A percentile compares a stretch with the other conserved stretches of the same genome.
Conservation (phyloP, 2,113 vertebrate species). For the Centropristis striata region DNA sequence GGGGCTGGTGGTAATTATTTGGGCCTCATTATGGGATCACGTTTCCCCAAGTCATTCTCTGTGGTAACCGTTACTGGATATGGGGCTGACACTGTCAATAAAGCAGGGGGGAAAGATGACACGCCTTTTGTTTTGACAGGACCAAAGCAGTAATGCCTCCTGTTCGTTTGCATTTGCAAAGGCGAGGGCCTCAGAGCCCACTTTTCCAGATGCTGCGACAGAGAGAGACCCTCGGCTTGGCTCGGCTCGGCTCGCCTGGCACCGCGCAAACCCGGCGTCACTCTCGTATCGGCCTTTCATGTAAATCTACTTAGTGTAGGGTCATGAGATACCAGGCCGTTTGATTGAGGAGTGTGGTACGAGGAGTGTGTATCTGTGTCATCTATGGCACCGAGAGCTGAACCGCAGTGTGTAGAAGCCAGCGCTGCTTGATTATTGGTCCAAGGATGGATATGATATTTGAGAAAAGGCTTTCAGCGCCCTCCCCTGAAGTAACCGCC, state of each 20-base stretch:
- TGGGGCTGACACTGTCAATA: slow-evolving; percentile 77
- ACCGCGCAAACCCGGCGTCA: slow-evolving; percentile 16
- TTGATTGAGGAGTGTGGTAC: slow-evolving; percentile 47
- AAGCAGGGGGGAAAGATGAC: slow-evolving; percentile 75
- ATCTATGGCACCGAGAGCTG: slow-evolving; percentile 51
- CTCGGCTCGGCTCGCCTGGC: slow-evolving; percentile 22
- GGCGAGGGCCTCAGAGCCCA: slow-evolving; percentile 34
- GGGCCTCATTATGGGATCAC: slow-evolving; percentile 81
- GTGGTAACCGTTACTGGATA: slow-evolving; percentile 78
- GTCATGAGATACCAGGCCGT: slow-evolving; percentile 43
- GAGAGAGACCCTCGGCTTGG: slow-evolving; percentile 30
- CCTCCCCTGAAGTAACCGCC: slow-evolving; percentile 1
- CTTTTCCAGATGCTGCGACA: slow-evolving; percentile 67
- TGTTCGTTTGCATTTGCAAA: slow-evolving; percentile 73
- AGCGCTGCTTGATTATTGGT: slow-evolving; percentile 44
- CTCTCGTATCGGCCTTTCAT: slow-evolving; percentile 36
- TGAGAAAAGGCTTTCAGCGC: slow-evolving; percentile 39
- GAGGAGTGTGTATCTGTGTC: slow-evolving; percentile 48
- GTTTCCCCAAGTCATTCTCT: slow-evolving; percentile 76
- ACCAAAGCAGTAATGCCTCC: slow-evolving; percentile 72
- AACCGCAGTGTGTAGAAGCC: slow-evolving; percentile 33
- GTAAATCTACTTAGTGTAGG: slow-evolving; percentile 49
- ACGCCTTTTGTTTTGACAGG: slow-evolving; percentile 83
- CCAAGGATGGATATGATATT: slow-evolving; percentile 52
- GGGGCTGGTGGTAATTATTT: slow-evolving; percentile 79